These are phyloP conservation scores for Pomatorhinus ruficollis DNA, from an alignment of 2,113 vertebrate species.

Conservation along the genomic window DNA sequence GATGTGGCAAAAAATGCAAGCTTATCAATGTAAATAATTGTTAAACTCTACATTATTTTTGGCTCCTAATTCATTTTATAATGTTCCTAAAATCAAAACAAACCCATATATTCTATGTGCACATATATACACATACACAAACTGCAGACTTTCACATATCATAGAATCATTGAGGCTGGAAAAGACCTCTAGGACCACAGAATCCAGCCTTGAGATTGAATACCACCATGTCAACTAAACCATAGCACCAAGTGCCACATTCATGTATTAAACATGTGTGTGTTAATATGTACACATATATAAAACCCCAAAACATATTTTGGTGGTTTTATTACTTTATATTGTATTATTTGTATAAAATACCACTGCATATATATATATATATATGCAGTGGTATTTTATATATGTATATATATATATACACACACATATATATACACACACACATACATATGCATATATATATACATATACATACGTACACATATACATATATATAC, in stretches of 20 bases:
- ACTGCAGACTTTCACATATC: neutral
- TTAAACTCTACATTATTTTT: neutral
- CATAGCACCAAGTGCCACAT: neutral
- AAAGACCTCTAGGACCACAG: neutral
- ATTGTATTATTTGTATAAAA: neutral
- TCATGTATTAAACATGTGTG: neutral
- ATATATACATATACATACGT: too few species aligned
- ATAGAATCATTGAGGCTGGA: neutral
- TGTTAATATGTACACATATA: accelerated
- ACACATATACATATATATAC: too few species aligned
- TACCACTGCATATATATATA: too few species aligned
- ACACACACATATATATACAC: neutral
- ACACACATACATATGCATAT: neutral
- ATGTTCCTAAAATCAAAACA: neutral
- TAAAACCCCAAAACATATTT: neutral
- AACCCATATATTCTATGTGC: neutral
- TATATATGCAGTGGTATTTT: too few species aligned
- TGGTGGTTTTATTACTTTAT: neutral
- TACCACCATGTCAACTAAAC: neutral
- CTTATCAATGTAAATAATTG: neutral
- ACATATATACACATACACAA: neutral
- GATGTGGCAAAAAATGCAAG: neutral
- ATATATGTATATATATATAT: too few species aligned
- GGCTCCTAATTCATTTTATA: neutral
- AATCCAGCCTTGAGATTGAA: neutral